A percentile compares a stretch with the other conserved stretches of the same genome.
Evolutionary conservation across 2,113 vertebrate genomes (phyloP).

Genomic region (Orcinus orca): DNA sequence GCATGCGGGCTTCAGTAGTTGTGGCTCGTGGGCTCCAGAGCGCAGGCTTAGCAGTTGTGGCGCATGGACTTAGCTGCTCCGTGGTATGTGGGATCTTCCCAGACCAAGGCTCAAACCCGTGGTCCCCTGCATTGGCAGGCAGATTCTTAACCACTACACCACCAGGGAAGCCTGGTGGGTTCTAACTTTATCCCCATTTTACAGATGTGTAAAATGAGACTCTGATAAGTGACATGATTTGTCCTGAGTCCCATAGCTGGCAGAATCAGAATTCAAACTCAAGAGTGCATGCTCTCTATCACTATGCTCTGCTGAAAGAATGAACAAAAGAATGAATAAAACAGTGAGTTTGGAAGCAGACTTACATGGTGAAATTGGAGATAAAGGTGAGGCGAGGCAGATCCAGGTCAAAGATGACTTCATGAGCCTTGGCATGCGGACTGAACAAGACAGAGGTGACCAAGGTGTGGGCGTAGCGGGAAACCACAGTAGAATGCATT

Average conservation of each 20-base stretch:
- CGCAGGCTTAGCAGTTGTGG: too few relatives aligned
- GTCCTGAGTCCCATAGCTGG: background rate
- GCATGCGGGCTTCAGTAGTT: too few relatives aligned
- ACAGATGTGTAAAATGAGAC: constrained; percentile 33
- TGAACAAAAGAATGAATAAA: background rate
- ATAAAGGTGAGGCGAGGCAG: constrained; percentile 88
- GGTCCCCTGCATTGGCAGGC: too few relatives aligned
- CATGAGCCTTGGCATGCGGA: constrained; percentile 84
- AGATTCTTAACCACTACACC: too few relatives aligned
- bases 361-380: constrained; percentile 92
- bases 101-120: too few relatives aligned
- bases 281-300: background rate
- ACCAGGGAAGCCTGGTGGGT: background rate
- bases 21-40: too few relatives aligned
- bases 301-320: background rate
- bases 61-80: too few relatives aligned
- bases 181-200: constrained; percentile 27
- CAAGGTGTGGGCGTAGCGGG: constrained; percentile 85
- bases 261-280: constrained; percentile 22
- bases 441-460: constrained; percentile 86
- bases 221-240: constrained; percentile 18
- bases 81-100: too few relatives aligned
- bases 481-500: constrained; percentile 84
- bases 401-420: constrained; percentile 88
- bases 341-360: constrained; percentile 36